Conservation (phyloP, 2,888 invertebrate genomes). For the Zele albiditarsus region DNA sequence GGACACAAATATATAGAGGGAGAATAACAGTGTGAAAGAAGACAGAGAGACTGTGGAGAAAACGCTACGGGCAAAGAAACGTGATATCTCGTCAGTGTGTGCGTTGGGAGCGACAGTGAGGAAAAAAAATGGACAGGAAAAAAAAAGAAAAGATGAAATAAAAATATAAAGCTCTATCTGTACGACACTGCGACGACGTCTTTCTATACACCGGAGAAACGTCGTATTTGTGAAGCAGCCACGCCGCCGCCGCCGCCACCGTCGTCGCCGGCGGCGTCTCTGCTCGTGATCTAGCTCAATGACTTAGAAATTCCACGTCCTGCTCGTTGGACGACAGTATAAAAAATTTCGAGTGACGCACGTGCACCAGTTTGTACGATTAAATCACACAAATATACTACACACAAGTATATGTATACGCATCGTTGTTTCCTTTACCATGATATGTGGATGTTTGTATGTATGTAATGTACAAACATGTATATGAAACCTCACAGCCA, state of each 20-base stretch:
- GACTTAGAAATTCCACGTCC: conserved; percentile 44
- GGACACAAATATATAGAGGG: neutral
- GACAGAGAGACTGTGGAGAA: neutral
- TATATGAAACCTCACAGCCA: conserved; percentile 7
- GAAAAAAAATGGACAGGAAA: neutral
- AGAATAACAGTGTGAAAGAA: neutral
- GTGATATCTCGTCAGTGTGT: too few relatives aligned
- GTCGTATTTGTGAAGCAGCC: conserved; percentile 1
- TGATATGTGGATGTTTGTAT: neutral
- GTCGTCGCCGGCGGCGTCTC: neutral
- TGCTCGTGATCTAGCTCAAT: conserved; percentile 34
- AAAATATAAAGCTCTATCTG: conserved; percentile 3
- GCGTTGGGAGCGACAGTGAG: neutral
- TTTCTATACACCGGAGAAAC: conserved; percentile 2
- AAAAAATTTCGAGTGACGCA: conserved; percentile 43
- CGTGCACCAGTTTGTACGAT: conserved; percentile 32
- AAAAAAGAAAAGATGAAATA: neutral
- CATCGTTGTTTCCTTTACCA: neutral
- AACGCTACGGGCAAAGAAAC: neutral
- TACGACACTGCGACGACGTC: neutral
- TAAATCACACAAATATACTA: neutral
- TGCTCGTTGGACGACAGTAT: conserved; percentile 32
- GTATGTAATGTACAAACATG: neutral
- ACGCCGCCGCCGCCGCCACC: neutral
- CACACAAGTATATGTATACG: neutral